Percentiles rank a stretch among this genome's conserved stretches.
These are phyloP conservation scores for Plecturocebus donacophilus DNA, from an alignment of 2,113 vertebrate species.

Conservation along the genomic window DNA sequence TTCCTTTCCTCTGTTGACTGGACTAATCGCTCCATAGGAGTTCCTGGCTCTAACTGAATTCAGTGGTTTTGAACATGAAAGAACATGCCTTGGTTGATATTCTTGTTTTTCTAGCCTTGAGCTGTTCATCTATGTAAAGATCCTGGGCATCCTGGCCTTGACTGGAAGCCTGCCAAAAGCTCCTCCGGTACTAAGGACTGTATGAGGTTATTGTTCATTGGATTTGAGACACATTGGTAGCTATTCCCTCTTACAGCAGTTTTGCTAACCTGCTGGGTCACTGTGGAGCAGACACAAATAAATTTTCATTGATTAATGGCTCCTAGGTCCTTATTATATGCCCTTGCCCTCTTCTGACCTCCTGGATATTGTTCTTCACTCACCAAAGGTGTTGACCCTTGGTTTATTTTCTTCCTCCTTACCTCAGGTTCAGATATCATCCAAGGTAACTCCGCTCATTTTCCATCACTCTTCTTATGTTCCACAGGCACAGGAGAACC, in stretches of 20 bases:
- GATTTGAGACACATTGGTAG: neutral
- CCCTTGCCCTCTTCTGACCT: neutral
- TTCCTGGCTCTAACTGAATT: neutral
- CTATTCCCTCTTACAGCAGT: neutral
- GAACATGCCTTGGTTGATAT: neutral
- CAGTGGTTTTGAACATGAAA: neutral
- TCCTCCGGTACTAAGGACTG: too few relatives aligned
- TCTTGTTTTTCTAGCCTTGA: neutral
- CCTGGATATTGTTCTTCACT: neutral
- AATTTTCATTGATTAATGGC: neutral
- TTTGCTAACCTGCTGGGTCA: too few relatives aligned
- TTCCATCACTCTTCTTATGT: neutral
- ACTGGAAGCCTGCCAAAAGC: neutral
- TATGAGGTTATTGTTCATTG: neutral
- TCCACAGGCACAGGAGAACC: too few relatives aligned
- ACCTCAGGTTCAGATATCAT: neutral
- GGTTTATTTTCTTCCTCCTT: neutral
- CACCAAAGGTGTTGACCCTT: accelerated
- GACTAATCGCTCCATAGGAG: neutral
- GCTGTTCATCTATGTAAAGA: neutral
- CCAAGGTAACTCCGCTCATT: neutral
- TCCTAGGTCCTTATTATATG: neutral
- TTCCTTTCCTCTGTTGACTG: neutral
- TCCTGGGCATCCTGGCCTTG: neutral
- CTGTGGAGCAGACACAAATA: neutral